A percentile compares a stretch with the other conserved stretches of the same genome.
These are phyloP conservation scores for Spicauda simplicius DNA, from an alignment of 2,888 invertebrate genomes.

Conservation along the genomic window DNA sequence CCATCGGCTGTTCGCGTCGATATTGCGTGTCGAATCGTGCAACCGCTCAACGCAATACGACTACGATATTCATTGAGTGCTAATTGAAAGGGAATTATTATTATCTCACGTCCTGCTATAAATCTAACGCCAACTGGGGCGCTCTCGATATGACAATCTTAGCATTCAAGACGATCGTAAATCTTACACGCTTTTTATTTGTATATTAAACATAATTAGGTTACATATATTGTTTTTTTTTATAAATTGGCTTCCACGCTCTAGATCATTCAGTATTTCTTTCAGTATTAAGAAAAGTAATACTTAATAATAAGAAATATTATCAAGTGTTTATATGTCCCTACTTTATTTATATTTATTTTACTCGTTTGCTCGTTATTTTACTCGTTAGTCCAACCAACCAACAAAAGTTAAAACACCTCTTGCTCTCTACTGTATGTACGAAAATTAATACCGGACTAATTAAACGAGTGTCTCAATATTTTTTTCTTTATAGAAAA, in stretches of 20 bases:
- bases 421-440: too few relatives aligned
- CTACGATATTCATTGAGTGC: constrained; percentile 70
- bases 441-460: too few relatives aligned
- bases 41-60: constrained; percentile 66
- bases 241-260: not conserved
- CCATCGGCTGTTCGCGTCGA: constrained; percentile 72
- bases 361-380: too few relatives aligned
- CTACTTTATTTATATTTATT: too few relatives aligned
- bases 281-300: not conserved
- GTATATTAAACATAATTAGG: not conserved
- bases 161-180: constrained; percentile 56
- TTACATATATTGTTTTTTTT: not conserved
- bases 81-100: constrained; percentile 79
- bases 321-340: too few relatives aligned
- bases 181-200: constrained; percentile 51
- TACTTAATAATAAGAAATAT: too few relatives aligned
- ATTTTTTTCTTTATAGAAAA: too few relatives aligned
- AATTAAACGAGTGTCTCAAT: too few relatives aligned
- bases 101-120: constrained; percentile 67
- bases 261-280: not conserved
- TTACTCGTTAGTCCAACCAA: too few relatives aligned
- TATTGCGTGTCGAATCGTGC: constrained; percentile 78
- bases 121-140: constrained; percentile 77
- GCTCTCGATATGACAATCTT: constrained; percentile 54
- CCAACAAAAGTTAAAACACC: too few relatives aligned